phyloP scores from a whole-genome alignment of 1,140 invertebrate species.

The Helicoverpa armigera region DNA sequence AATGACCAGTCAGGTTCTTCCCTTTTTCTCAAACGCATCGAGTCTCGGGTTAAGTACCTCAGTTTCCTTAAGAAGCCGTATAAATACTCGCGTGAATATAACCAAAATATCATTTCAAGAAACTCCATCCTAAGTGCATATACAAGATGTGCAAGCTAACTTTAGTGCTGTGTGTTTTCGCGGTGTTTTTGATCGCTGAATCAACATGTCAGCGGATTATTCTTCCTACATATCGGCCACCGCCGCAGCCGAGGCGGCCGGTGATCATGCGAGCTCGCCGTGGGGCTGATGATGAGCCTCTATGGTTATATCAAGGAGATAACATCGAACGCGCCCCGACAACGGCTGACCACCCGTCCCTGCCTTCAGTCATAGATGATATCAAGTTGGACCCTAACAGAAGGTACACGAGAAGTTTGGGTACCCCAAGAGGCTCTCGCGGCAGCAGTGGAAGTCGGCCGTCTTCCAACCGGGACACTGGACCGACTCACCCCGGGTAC shows the following conservation, averaged over 20 bases:
- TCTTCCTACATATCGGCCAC: conserved; percentile 60
- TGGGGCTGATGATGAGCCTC: conserved; percentile 52
- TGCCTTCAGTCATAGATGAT: conserved; percentile 69
- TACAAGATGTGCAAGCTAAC: conserved; percentile 61
- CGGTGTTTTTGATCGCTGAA: conserved; percentile 55
- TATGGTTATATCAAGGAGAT: conserved; percentile 69
- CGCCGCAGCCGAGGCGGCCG: conserved; percentile 44
- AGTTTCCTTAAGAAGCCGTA: conserved; percentile 34
- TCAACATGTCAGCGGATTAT: conserved; percentile 62
- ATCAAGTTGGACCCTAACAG: conserved; percentile 65
- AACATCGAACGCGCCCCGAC: conserved; percentile 62
- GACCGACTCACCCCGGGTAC: conserved; percentile 43
- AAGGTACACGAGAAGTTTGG: conserved; percentile 61
- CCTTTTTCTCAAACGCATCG: not conserved
- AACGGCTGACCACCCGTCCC: conserved; percentile 63
- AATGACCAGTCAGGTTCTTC: conserved; percentile 21
- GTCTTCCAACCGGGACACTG: conserved; percentile 16
- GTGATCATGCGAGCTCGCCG: conserved; percentile 2
- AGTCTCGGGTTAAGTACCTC: conserved; percentile 12
- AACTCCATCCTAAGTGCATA: not conserved
- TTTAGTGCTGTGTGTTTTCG: conserved; percentile 46
- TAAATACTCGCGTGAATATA: conserved; percentile 4
- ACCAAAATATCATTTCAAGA: conserved; percentile 8
- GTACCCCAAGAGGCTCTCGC: not conserved
- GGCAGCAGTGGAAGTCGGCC: not conserved